Base-by-base conservation (phyloP, 2,888 invertebrate species). In the Machimus rusticus region DNA sequence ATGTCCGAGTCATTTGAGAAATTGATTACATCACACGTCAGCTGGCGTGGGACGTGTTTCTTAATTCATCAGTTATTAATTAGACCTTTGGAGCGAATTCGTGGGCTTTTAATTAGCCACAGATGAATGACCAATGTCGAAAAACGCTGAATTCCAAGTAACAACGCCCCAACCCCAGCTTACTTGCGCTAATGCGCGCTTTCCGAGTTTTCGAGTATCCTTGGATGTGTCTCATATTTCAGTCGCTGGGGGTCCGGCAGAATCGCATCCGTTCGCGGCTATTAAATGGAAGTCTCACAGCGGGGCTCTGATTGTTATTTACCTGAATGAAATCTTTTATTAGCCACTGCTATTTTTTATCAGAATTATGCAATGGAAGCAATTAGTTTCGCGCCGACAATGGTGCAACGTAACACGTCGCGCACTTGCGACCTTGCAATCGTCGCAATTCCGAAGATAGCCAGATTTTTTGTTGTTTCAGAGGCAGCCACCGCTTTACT, bases 11-110 rank as follows among this genome's bases (percentile, higher is more conserved):
- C 66, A 66, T 81, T 28, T 55, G 43, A 51, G 28, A 51, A 81
- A 81, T 81, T 46, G 81, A 81, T 81, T 81, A 81, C 81, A 81
- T 81, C 81, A 81, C 81, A 81, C 81, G 37, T 78, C 39, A 23
- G 39, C 23, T 23, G 78, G 78, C 19, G 78, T 78, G 78, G 78
- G 78, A 31, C n/a, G 78, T 78, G 43, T 78, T 78, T 78, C 78
- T 39, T 43, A 78, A 78, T 78, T 78, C 39, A 34, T 43, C 37
- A 78, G 37, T 78, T 39, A 78, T 78, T 78, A 78, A 78, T 78
- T 78, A 78, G 78, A 43, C 12, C 78, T 43, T 43, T 23, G 43
- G 43, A 43, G 19, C 23, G 43, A 19, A 39, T 43, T 2, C 78
- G 78, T 78, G 43, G 78, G 23, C n/a, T 78, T 78, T 78, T 78